Base-by-base conservation (phyloP, 2,113 vertebrate species). In the Mesembrinibis cayennensis region DNA sequence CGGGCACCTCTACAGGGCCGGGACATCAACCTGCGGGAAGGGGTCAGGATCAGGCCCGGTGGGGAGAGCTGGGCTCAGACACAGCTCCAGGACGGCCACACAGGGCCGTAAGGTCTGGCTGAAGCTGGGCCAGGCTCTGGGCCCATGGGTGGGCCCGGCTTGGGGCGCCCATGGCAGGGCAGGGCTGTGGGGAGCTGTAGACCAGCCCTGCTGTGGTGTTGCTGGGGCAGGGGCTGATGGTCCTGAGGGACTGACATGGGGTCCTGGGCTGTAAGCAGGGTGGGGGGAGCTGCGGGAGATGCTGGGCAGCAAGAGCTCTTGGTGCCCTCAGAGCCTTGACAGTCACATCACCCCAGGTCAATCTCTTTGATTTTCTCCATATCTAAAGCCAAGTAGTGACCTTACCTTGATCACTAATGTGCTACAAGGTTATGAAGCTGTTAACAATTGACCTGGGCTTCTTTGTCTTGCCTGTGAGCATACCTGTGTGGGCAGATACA, bases 191-290 rank as follows among this genome's bases (percentile, higher is more conserved):
- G 40, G 11, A 55, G 6, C 40, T 56, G n/a, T 27, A 58, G 25
- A 16, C 10, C 0, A 3, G 10, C 15, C 11, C 34, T 67, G 13
- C 8, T 61, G 40, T 10, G 13, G 22, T 5, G 1, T 13, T 1
- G 3, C 59, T 93, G 47, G 47, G 22, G 15, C n/a, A 30, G 53
- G n/a, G 52, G 19, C 13, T 62, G 47, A 5, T 3, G 29, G 65
- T 25, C 17, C 29, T 9, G 22, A 29, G 49, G 6, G 22, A 18
- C 53, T 76, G 58, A 17, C 3, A 4, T 71, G 36, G 55, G 22
- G 16, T 36, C 11, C 9, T 77, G 62, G 17, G 32, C 13, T 29
- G 4, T 29, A 32, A 49, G 20, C 17, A 84, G 29, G 6, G 13
- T 5, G 0, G 2, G 17, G 26, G 5, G 36, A 72, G 20, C 52